phyloP scores from a whole-genome alignment of 2,888 invertebrate species.

The Pyrrhosoma nymphula region DNA sequence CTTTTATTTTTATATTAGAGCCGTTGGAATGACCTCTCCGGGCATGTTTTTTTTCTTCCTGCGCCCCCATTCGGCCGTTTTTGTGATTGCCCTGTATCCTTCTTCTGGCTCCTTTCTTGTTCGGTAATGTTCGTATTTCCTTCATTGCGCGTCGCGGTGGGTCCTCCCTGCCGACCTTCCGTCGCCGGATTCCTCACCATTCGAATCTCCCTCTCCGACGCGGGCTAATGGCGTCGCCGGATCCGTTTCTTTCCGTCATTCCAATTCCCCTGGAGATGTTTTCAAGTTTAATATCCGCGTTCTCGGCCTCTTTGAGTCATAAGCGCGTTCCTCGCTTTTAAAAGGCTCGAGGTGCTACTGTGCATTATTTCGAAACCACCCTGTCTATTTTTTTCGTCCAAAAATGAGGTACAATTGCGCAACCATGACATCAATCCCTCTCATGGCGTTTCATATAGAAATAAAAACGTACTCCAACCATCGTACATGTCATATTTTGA shows the following conservation, averaged over 20 bases:
- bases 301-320: background rate
- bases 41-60: background rate
- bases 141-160: background rate
- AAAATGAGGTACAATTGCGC: background rate
- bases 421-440: no score
- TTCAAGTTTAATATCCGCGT: background rate
- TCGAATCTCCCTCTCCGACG: background rate
- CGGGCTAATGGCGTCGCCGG: no score
- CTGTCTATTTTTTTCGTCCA: background rate
- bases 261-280: background rate
- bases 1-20: constrained; percentile 28
- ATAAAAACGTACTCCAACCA: no score
- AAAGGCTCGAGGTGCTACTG: background rate
- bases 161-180: no score
- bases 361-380: background rate
- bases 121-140: background rate
- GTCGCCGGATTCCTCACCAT: background rate
- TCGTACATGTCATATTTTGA: no score
- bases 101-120: background rate
- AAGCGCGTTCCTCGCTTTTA: background rate
- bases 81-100: background rate
- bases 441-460: no score
- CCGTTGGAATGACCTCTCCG: constrained; percentile 43
- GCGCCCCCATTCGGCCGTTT: background rate
- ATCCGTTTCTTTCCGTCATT: background rate